Evolutionary conservation across 2,888 invertebrate species (phyloP), one percentile per base, ranked within the genome.

Genomic region (Dilophus febrilis): DNA sequence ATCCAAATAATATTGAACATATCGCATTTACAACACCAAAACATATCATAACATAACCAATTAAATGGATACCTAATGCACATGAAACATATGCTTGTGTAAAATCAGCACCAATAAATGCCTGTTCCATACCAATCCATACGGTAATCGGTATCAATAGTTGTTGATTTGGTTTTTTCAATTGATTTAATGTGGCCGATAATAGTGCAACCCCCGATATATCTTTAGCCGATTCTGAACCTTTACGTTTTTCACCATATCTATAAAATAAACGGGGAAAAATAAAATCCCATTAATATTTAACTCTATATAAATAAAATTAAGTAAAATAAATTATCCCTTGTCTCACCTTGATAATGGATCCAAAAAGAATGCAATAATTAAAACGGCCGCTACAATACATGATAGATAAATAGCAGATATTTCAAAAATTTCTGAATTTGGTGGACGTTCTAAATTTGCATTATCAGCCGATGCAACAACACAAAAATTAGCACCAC

Each of bases 51-150:
- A 94, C 90, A 64, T 90, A 92, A 38, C 97, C 95, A 38, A 97
- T 91, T 52, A 83, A 82, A 49, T 86, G 78, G 38, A 95, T 84
- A 22, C 95, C 88, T 53, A 87, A 64, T 1, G 87, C 85, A 58
- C 90, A 90, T 2, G 83, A 80, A n/a, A 85, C 79, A 61, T 81
- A 85, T 1, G 83, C 84, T 68, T 81, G 81, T 6, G 86, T 87
- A 57, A 82, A 87, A 52, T 87, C 86, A 45, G 91, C 92, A 14
- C 87, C 85, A 49, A 92, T 85, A 64, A 92, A 95, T 0, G 92
- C 95, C 58, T 95, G 95, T 57, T 95, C 94, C 75, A 97, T 83
- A 42, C 95, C 95, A 51, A 92, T 91, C 78, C 90, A 97, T 38
- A 97, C 67, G 1, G 95, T 97, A 45, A 97, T 78, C 2, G 94